A percentile compares a stretch with the other conserved stretches of the same genome.
These are phyloP conservation scores for Corapipo altera DNA, from an alignment of 2,113 vertebrate genomes.

Conservation along the genomic window DNA sequence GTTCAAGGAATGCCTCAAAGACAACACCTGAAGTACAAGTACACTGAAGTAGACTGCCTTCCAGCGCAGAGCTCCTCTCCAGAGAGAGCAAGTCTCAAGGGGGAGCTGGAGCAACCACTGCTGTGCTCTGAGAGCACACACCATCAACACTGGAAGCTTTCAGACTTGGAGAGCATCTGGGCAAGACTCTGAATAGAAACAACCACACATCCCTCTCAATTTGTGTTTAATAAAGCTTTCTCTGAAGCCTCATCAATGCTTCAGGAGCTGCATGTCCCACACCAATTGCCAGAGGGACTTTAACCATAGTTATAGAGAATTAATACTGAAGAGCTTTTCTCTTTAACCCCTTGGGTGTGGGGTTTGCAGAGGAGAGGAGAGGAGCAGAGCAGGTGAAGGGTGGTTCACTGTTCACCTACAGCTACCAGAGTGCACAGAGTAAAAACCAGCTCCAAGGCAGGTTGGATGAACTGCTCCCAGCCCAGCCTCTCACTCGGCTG, in stretches of 20 bases:
- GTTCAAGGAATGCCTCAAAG: neutral
- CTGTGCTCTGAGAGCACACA: neutral
- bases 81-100: neutral
- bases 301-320: rapidly evolving
- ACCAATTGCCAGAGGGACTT: neutral
- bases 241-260: neutral
- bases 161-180: neutral
- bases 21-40: neutral
- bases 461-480: neutral
- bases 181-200: neutral
- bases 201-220: neutral
- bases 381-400: neutral
- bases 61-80: neutral
- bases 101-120: neutral
- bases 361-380: neutral
- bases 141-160: too few relatives aligned
- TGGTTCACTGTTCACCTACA: neutral
- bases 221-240: neutral
- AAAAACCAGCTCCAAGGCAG: neutral
- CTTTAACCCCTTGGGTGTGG: neutral
- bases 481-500: neutral
- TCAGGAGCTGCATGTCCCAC: neutral
- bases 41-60: too few relatives aligned
- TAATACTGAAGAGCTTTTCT: neutral
- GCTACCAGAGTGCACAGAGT: neutral